phyloP scores from a whole-genome alignment of 2,113 vertebrate genomes.

The Motacilla alba region DNA sequence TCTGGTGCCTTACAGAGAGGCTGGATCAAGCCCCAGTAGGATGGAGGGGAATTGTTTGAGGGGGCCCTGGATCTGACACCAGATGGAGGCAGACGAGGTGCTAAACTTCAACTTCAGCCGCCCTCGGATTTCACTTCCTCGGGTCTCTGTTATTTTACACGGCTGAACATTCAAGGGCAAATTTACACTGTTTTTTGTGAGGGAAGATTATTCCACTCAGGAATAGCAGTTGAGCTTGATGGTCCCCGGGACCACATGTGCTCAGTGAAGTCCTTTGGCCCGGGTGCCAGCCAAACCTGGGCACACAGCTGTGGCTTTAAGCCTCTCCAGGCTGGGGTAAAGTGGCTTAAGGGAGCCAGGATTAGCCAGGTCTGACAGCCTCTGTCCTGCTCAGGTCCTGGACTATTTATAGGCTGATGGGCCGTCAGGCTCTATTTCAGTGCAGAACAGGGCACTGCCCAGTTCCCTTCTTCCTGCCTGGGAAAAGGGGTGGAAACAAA shows the following conservation, averaged over 20 bases:
- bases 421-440: neutral
- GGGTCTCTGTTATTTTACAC: neutral
- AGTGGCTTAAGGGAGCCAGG: neutral
- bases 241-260: neutral
- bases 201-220: rapidly evolving
- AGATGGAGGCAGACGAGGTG: neutral
- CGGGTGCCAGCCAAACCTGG: neutral
- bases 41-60: neutral
- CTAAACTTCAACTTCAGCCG: neutral
- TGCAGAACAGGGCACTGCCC: neutral
- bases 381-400: neutral
- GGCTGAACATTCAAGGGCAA: neutral
- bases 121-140: neutral
- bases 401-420: conserved; percentile 41
- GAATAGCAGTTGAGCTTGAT: rapidly evolving
- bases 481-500: neutral
- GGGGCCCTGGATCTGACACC: neutral
- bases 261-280: neutral
- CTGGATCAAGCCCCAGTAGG: neutral
- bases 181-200: neutral
- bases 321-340: neutral
- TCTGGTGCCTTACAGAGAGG: neutral
- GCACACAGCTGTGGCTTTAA: neutral
- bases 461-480: neutral
- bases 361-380: conserved; percentile 45